Evolutionary conservation across 1,140 invertebrate genomes (phyloP).

Genomic region (Phenacoccus solenopsis): DNA sequence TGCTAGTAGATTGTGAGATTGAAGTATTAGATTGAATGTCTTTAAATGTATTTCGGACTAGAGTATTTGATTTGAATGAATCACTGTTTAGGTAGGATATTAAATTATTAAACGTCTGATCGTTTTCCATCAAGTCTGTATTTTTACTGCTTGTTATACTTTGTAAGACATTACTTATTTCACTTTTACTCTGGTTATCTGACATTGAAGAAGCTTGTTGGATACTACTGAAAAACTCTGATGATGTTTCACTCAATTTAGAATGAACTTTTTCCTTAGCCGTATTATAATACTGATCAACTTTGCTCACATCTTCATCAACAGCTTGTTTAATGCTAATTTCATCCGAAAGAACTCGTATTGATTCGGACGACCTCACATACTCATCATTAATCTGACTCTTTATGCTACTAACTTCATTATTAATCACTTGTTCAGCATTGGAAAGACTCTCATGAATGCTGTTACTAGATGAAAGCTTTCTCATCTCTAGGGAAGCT

Average conservation of each 20-base stretch:
- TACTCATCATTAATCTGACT: not conserved
- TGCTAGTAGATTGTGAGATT: not conserved
- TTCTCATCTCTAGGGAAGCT: not conserved
- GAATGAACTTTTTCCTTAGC: not conserved
- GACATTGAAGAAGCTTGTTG: not conserved
- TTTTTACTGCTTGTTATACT: not conserved
- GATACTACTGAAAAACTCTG: not conserved
- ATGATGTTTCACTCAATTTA: not conserved
- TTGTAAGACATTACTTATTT: not conserved
- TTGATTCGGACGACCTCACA: not conserved
- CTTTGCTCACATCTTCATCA: not conserved
- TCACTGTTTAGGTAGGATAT: not conserved
- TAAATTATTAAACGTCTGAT: not conserved
- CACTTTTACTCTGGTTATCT: not conserved
- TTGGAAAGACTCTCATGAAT: not conserved
- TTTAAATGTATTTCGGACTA: not conserved
- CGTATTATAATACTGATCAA: not conserved
- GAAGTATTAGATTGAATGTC: not conserved
- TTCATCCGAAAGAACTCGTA: not conserved
- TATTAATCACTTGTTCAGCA: not conserved
- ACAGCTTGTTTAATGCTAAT: not conserved
- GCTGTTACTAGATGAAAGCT: not conserved
- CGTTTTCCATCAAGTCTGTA: not conserved
- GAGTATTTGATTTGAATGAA: not conserved
- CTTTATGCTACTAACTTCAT: not conserved